Base-by-base conservation (phyloP, 2,113 vertebrate species). In the Hippocampus abdominalis region DNA sequence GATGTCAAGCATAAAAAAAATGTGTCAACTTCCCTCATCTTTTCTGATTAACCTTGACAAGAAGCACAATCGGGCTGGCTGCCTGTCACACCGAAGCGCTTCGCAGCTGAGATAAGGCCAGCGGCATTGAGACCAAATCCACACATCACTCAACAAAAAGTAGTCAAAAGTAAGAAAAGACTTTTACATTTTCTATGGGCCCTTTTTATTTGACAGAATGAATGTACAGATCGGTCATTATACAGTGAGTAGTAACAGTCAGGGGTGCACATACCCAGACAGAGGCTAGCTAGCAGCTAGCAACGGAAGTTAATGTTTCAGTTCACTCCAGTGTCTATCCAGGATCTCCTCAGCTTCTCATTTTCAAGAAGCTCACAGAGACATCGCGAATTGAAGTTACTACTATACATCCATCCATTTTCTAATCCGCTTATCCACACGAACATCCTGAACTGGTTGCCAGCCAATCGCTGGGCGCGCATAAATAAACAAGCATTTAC, bases 11-110 rank as follows among this genome's bases (percentile, higher is more conserved):
- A 61, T 76, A 69, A 56, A 44, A 56, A 42, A 53, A 76, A 74
- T 79, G 36, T 76, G 64, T 48, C 71, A 76, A 40, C 44, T 62
- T 39, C 39, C 46, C 68, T 69, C 61, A 64, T 72, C 74, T 54
- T 39, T 15, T 49, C 11, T 66, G 74, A 83, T 79, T 71, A 68
- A 64, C 32, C 54, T 40, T 74, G 79, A 81, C 77, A 84, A 69
- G 68, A 72, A 73, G 63, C 71, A 56, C 66, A 72, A 72, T 66
- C 66, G 49, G 66, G 32, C 46, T 69, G 59, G 23, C 72, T 69
- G 49, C 12, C 75, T 69, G 73, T 86, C 71, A 42, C 36, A 53
- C 59, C 46, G 27, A 74, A 54, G 63, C 51, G 44, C 59, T 68
- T 51, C 60, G 71, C 25, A 23, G 18, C 57, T 21, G 18, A 67